Conservation (phyloP, 2,888 invertebrate species). For the Agrochola litura region DNA sequence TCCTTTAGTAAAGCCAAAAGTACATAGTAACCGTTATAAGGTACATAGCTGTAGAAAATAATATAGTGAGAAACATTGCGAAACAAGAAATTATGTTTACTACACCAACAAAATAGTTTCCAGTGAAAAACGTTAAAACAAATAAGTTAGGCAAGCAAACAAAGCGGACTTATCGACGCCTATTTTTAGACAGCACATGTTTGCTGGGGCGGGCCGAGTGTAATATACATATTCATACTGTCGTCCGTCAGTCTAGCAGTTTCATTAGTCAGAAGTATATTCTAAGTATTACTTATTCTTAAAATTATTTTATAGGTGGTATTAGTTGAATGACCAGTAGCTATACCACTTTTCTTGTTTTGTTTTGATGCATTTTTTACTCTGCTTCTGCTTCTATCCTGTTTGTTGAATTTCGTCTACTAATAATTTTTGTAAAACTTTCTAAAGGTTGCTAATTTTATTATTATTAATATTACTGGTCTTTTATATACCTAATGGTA, state of each 20-base stretch:
- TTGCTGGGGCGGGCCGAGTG: slow-evolving; percentile 46
- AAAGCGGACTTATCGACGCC: slow-evolving; percentile 62
- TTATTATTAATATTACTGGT: neutral
- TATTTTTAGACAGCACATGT: slow-evolving; percentile 71
- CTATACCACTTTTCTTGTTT: slow-evolving; percentile 1
- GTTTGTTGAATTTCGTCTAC: neutral
- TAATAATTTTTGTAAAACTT: neutral
- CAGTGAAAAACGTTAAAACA: slow-evolving; percentile 61
- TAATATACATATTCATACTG: slow-evolving; percentile 65
- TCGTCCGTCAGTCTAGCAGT: slow-evolving; percentile 57
- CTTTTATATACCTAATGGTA: neutral
- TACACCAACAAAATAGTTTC: slow-evolving; percentile 61
- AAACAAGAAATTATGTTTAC: slow-evolving; percentile 64
- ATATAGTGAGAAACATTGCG: slow-evolving; percentile 51
- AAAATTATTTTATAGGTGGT: slow-evolving; percentile 11
- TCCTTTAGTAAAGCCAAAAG: slow-evolving; percentile 51
- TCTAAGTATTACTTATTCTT: slow-evolving; percentile 18
- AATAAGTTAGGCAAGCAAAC: slow-evolving; percentile 66
- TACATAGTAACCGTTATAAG: slow-evolving; percentile 28
- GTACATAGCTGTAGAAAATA: slow-evolving; percentile 29
- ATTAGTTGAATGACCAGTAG: neutral
- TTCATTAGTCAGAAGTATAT: slow-evolving; percentile 36
- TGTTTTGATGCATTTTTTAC: neutral
- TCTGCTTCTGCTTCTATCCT: neutral
- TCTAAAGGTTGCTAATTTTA: neutral